Evolutionary conservation across 1,140 invertebrate species (phyloP), one percentile per base, ranked within the genome.

Genomic region (Heliconius hewitsoni): DNA sequence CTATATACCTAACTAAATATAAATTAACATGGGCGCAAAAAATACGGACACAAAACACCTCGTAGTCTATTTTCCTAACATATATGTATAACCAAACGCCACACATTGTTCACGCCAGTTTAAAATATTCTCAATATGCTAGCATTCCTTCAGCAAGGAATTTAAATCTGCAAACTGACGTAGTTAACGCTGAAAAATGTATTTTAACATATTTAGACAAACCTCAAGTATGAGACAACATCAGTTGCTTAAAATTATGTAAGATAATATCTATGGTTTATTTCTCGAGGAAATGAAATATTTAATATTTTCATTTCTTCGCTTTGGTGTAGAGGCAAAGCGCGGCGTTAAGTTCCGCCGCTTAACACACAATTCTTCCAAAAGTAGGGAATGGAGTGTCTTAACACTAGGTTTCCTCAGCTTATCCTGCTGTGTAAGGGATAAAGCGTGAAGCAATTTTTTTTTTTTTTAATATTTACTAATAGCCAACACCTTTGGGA

Each of bases 51-150:
- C 23, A 66, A 27, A 66, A 66, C 3, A 66, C 11, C 11, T 30
- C 13, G 30, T 30, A 13, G 19, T 16, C 23, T 30, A 66, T 66
- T 27, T 66, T 66, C 27, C 60, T 66, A 27, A 5, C 23, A 66
- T 42, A 46, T 16, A 46, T 66, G 9, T 8, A 19, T 23, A 23
- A 66, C 27, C 3, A 66, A 66, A 66, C 60, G 1, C 60, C 60
- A 1, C 60, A 66, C 60, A 66, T 66, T 30, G 60, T 66, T 66
- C 27, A 16, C 60, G 9, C 30, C 23, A 27, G 11, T 30, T 66
- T 66, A 66, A 66, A 30, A 66, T 66, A 66, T 66, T 66, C 60
- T 66, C 60, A 66, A 66, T 66, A 66, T 66, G 23, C 60, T 27
- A 66, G 27, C 60, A 66, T 66, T 66, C 60, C 60, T 66, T 66